Percentiles rank a stretch among this genome's conserved stretches.
Evolutionary conservation across 2,113 vertebrate genomes (phyloP).

Genomic region (Ophthalmolycus amberensis): DNA sequence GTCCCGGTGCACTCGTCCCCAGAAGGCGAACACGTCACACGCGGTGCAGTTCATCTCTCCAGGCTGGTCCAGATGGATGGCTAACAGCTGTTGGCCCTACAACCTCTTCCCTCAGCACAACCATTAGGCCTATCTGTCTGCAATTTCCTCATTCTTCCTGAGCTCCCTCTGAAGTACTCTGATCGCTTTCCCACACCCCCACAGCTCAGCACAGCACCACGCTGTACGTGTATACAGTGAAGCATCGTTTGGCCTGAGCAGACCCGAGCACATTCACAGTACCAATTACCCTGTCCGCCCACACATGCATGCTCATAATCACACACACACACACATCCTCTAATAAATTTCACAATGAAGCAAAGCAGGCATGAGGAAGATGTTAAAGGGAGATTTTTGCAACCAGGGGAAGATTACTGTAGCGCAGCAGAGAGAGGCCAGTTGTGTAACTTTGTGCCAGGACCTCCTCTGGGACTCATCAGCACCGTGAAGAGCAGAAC

Average conservation of each 20-base stretch:
- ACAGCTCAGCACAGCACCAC: constrained; percentile 46
- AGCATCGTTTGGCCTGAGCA: constrained; percentile 53
- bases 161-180: constrained; percentile 67
- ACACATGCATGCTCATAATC: constrained; percentile 41
- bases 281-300: constrained; percentile 72
- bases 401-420: constrained; percentile 61
- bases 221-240: constrained; percentile 56
- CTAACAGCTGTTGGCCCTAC: constrained; percentile 79
- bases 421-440: constrained; percentile 19
- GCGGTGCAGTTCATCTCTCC: constrained; percentile 39
- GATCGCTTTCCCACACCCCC: constrained; percentile 80
- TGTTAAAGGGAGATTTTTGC: constrained; percentile 60
- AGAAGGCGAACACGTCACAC: constrained; percentile 54
- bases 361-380: constrained; percentile 66
- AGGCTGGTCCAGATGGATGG: constrained; percentile 73
- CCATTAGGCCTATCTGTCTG: constrained; percentile 77
- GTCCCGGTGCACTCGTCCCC: constrained; percentile 46
- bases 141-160: constrained; percentile 78
- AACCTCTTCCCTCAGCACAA: constrained; percentile 75
- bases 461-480: constrained; percentile 40
- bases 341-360: constrained; percentile 53
- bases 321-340: constrained; percentile 32
- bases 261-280: constrained; percentile 56
- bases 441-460: constrained; percentile 46
- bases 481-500: constrained; percentile 37